These are phyloP conservation scores for Xenopus tropicalis DNA, from an alignment of 2,113 vertebrate species.

Conservation along the genomic window UCB_Xtro_10.0 CM004446.2:138844001-138844500, in stretches of 20 bases:
- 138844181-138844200: background rate
- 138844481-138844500: conserved; percentile 42
- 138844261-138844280: conserved; percentile 14
- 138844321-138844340: conserved; percentile 20
- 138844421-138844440: conserved; percentile 11
- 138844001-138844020: no score
- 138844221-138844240: background rate
- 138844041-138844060: no score
- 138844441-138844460: conserved; percentile 10
- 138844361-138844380: conserved; percentile 31
- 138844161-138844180: background rate
- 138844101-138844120: no score
- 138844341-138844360: conserved; percentile 34
- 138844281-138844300: conserved; percentile 15
- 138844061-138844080: no score
- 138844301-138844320: conserved; percentile 10
- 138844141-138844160: conserved; percentile 14
- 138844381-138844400: conserved; percentile 33
- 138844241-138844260: conserved; percentile 16
- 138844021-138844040: no score
- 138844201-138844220: conserved; percentile 20
- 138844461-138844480: conserved; percentile 40
- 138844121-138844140: background rate
- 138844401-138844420: conserved; percentile 22
- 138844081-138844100: no score